A percentile compares a stretch with the other conserved stretches of the same genome.
phyloP scores from a whole-genome alignment of 2,797 vertebrate species.

The Scolopax bukidnonensis region DNA sequence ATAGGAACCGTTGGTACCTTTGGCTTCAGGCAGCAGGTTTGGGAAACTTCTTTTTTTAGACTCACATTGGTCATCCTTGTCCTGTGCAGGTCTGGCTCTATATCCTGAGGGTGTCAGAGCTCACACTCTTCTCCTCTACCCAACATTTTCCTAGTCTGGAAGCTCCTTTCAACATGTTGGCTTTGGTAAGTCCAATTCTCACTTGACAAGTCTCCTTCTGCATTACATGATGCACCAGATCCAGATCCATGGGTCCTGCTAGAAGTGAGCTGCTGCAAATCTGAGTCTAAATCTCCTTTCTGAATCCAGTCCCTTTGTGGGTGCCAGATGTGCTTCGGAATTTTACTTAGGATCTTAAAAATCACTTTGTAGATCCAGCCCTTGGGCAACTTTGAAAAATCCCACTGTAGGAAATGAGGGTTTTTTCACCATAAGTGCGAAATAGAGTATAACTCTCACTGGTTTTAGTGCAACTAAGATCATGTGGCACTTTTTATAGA shows the following conservation, averaged over 20 bases:
- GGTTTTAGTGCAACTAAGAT: conserved; percentile 25
- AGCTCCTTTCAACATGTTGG: neutral
- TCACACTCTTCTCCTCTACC: neutral
- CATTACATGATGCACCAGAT: neutral
- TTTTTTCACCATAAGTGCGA: conserved; percentile 17
- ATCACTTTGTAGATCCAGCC: neutral
- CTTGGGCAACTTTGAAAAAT: conserved; percentile 27
- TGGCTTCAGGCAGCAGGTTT: neutral
- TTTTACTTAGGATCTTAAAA: conserved; percentile 41
- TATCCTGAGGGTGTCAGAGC: neutral
- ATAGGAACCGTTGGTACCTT: neutral
- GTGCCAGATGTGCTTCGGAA: conserved; percentile 9
- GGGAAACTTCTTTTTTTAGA: neutral
- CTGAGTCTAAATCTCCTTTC: neutral
- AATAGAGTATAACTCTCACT: neutral
- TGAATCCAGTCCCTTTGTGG: neutral
- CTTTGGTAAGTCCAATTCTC: neutral
- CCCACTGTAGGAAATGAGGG: conserved; percentile 11
- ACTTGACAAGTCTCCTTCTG: neutral
- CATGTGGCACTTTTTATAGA: conserved; percentile 58
- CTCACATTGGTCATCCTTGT: neutral
- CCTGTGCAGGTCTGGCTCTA: neutral
- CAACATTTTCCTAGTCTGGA: neutral
- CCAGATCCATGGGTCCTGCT: neutral
- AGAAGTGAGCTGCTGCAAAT: neutral